Evolutionary conservation across 2,888 invertebrate genomes (phyloP), one percentile per base, ranked within the genome.

Genomic region (Megalurothrips usitatus): DNA sequence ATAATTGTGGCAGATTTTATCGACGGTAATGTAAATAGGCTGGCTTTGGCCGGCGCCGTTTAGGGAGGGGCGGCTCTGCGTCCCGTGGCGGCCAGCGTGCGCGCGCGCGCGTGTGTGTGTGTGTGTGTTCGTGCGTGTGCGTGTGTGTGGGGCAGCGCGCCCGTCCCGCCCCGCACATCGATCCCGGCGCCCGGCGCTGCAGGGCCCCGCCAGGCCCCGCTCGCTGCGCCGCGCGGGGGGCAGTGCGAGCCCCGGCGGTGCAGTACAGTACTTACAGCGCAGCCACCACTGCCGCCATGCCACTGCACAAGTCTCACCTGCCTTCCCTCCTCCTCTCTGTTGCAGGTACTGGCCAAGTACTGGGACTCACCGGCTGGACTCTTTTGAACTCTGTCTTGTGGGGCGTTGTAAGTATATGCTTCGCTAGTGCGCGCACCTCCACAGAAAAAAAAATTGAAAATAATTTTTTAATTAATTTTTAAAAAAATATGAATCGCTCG

Each of bases 341-440:
- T 75, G 23, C 68, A 75, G 68, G 68, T 75, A 75, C 68, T 26
- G 68, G 23, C 68, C 23, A 75, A 75, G 68, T 75, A 75, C 68
- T 75, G 68, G 58, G 58, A 58, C 58, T 58, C 58, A 58, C 17
- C 17, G 58, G 58, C 19, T 58, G 58, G 17, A 58, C 58, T 75
- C 26, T 23, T 43, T 23, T 26, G 68, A 26, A 26, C 68, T 75
- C 68, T 26, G 23, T 75, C 26, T 75, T n/a, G 68, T 75, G n/a
- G 68, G 68, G 68, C 68, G 68, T 26, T 26, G 68, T 75, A 75
- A 75, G 68, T 75, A 75, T 68, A 3, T 58, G 58, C 19, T 58
- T 14, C 14, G 34, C 34, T 43, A 43, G 34, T 58, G 19, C n/a
- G n/a, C n/a, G n/a, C n/a, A n/a, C n/a, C n/a, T n/a, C n/a, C n/a